Evolutionary conservation across 2,888 invertebrate species (phyloP).

Genomic region (Philonicus albiceps): DNA sequence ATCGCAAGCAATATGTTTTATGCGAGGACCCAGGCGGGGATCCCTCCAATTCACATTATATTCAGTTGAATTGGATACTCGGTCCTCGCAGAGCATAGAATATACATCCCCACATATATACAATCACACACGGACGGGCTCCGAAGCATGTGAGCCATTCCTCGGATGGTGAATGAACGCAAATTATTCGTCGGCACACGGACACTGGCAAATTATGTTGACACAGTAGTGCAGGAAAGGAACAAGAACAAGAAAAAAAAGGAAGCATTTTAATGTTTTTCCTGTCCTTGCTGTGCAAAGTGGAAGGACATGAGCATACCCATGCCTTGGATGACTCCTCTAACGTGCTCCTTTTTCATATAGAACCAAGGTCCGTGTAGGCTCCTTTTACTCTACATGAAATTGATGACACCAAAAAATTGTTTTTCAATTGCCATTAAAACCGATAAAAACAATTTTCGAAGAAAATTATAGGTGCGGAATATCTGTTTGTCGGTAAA

Average conservation of each 20-base stretch:
- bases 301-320: background rate
- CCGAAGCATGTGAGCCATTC: background rate
- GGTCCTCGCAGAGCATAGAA: background rate
- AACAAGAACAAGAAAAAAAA: background rate
- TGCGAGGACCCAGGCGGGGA: background rate
- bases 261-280: background rate
- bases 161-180: conserved; percentile 21
- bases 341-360: background rate
- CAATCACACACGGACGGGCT: background rate
- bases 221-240: conserved; percentile 8
- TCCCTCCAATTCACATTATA: conserved; percentile 1
- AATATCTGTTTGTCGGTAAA: background rate
- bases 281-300: background rate
- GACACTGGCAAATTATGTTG: conserved; percentile 22
- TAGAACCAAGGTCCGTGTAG: background rate
- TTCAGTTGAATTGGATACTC: conserved; percentile 13
- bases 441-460: background rate
- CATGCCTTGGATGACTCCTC: background rate
- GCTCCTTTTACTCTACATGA: background rate
- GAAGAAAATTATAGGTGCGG: background rate
- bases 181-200: conserved; percentile 27
- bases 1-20: conserved; percentile 27
- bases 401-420: conserved; percentile 10
- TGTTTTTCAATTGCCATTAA: background rate
- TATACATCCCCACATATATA: background rate